Base-by-base conservation (phyloP, 2,797 vertebrate genomes). In the Sebastes kiyomatsui region DNA sequence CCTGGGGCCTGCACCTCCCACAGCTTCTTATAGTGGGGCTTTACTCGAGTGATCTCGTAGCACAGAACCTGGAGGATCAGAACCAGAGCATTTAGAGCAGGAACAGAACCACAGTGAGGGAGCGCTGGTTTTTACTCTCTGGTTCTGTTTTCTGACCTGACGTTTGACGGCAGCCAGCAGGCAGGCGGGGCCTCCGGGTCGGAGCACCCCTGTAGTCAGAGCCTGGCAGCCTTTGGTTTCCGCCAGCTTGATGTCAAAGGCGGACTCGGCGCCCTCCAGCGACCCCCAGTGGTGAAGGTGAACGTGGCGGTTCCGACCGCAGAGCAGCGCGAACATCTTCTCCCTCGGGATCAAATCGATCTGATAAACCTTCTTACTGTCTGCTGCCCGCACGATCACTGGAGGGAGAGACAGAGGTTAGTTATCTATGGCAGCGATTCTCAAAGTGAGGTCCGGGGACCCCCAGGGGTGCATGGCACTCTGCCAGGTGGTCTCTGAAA, bases 141-240 rank as follows among this genome's bases (percentile, higher is more conserved):
- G 58, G 42, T 23, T n/a, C 3, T 14, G 11, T 2, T 20, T 18
- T 67, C 83, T 72, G 16, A 94, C 93, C 92, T 93, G 90, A 13
- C 97, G 96, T 71, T 99, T 99, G 83, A 98, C 94, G 0, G 96
- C 97, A 2, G 97, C 97, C 80, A 99, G 96, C 80, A 99, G 95
- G 87, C 96, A 98, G 61, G 97, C 95, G 0, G 96, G 89, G 1
- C 97, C 93, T n/a, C 94, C 96, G 2, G 96, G 97, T 74, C 94
- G 95, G 18, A 97, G 94, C 0, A 89, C 85, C 3, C 97, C 97
- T 0, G 96, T 96, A 22, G 95, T 95, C 66, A 99, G 93, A 23
- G 97, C 93, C 91, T 99, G 98, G 94, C 98, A 99, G 93, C 97
- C 97, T 93, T 97, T 99, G 5, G 98, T 99, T 12, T 99, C 98